phyloP scores from a whole-genome alignment of 2,113 vertebrate genomes.

The Hyperoodon ampullatus region DNA sequence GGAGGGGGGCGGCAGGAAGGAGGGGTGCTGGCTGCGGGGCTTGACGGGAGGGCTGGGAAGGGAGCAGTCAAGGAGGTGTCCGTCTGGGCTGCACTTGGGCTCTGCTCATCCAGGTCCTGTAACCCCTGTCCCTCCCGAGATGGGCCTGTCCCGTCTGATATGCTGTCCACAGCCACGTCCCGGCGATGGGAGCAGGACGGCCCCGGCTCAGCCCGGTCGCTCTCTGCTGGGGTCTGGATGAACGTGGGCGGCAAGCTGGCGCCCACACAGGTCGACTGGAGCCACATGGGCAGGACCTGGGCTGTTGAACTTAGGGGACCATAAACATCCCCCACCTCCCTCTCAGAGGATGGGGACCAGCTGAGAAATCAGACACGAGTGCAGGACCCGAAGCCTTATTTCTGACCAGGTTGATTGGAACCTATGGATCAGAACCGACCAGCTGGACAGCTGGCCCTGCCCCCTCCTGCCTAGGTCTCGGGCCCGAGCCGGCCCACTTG shows the following conservation, averaged over 20 bases:
- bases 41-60: background rate
- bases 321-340: accelerated
- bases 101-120: accelerated
- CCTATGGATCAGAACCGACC: accelerated
- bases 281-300: accelerated
- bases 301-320: background rate
- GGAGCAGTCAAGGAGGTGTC: background rate
- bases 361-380: accelerated
- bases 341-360: accelerated
- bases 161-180: accelerated
- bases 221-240: background rate
- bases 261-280: accelerated
- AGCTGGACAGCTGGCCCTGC: background rate
- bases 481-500: background rate
- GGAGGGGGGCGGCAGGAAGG: accelerated
- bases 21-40: accelerated
- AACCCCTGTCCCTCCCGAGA: accelerated
- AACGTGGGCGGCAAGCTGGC: accelerated
- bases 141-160: accelerated
- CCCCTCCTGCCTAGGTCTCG: accelerated
- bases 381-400: accelerated
- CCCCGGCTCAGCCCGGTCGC: accelerated
- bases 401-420: background rate
- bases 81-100: accelerated
- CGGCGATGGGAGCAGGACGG: accelerated